These are phyloP conservation scores for Heliconius hermathena DNA, from an alignment of 1,140 invertebrate genomes.

Conservation along the genomic window DNA sequence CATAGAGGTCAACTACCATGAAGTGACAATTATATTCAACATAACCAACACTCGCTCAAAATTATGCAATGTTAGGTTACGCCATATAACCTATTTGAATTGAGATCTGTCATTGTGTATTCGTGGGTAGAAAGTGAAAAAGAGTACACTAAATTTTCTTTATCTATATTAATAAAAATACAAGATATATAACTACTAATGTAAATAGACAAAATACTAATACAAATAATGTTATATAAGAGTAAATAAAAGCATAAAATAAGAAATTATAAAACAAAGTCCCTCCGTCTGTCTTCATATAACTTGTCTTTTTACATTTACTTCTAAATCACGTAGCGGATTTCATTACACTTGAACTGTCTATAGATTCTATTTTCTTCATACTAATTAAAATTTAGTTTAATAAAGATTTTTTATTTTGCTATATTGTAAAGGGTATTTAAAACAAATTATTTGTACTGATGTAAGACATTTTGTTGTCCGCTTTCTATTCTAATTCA, in stretches of 20 bases:
- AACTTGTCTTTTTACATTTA: conserved; percentile 5
- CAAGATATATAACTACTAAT: background rate
- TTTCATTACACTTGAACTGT: conserved; percentile 8
- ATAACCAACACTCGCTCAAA: too few relatives aligned
- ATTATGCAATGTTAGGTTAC: too few relatives aligned
- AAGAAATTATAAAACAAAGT: background rate
- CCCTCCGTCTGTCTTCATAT: background rate
- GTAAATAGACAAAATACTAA: background rate
- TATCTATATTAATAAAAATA: background rate
- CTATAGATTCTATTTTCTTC: background rate
- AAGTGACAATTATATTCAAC: background rate
- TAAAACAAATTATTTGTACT: too few relatives aligned
- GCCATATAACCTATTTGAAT: too few relatives aligned
- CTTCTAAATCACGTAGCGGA: conserved; percentile 3
- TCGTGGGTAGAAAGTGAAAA: background rate
- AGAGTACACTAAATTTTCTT: background rate
- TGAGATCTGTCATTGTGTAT: too few relatives aligned
- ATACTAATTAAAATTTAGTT: background rate
- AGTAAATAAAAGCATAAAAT: background rate
- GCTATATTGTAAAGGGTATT: too few relatives aligned
- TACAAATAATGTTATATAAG: background rate
- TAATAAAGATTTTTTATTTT: background rate
- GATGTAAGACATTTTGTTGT: too few relatives aligned
- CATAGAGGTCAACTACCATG: background rate
- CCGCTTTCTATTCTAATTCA: too few relatives aligned